These are phyloP conservation scores for Liopterus haemorrhoidalis DNA, from an alignment of 2,888 invertebrate species.

Conservation along the genomic window DNA sequence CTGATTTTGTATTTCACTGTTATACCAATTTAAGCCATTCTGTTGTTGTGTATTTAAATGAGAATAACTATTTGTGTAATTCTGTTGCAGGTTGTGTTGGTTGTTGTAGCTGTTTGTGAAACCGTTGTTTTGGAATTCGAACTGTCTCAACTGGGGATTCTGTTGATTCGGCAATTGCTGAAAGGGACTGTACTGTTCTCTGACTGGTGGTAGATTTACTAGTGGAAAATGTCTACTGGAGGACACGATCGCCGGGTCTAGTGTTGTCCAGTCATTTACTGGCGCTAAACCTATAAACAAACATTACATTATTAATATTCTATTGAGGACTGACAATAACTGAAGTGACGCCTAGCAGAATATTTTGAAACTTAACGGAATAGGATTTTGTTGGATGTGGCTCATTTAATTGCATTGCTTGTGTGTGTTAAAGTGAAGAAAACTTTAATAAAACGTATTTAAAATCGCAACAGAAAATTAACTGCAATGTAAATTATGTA, in stretches of 20 bases:
- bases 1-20: conserved; percentile 42
- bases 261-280: conserved; percentile 79
- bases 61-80: conserved; percentile 28
- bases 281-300: conserved; percentile 47
- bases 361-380: not conserved
- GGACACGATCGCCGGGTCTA: conserved; percentile 89
- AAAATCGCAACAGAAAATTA: too few species aligned
- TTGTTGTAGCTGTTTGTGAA: conserved; percentile 9
- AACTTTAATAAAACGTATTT: too few species aligned
- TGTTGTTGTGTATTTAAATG: conserved; percentile 31
- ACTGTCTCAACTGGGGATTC: conserved; percentile 30
- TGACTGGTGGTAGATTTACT: conserved; percentile 42
- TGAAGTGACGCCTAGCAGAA: not conserved
- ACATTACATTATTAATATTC: not conserved
- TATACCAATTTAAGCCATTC: conserved; percentile 40
- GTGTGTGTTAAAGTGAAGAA: too few species aligned
- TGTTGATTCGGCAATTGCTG: conserved; percentile 43
- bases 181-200: conserved; percentile 39
- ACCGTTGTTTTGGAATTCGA: conserved; percentile 20
- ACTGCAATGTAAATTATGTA: too few species aligned
- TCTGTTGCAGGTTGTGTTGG: conserved; percentile 12
- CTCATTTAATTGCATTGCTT: too few species aligned
- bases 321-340: not conserved
- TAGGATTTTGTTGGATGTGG: too few species aligned
- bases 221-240: conserved; percentile 57